Conservation (phyloP, 1,140 invertebrate genomes). For the Phenacoccus solenopsis region DNA sequence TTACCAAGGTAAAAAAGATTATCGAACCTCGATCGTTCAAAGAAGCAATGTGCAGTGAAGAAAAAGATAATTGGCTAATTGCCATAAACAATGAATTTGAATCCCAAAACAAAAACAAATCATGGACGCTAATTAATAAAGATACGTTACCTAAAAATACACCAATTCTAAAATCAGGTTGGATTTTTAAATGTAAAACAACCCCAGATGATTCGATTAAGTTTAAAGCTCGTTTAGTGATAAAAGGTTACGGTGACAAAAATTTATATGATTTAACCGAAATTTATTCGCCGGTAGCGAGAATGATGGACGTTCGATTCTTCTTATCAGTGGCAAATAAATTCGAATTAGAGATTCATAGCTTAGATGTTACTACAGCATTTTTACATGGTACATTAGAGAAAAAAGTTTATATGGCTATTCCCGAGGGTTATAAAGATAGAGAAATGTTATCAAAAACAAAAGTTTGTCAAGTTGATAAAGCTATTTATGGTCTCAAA, state of each 20-base stretch:
- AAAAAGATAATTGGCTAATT: neutral
- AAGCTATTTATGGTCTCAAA: no score
- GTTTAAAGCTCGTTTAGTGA: constrained; percentile 36
- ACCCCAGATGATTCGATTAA: neutral
- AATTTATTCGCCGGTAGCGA: constrained; percentile 31
- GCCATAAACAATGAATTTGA: neutral
- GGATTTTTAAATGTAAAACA: neutral
- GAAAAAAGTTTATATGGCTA: constrained; percentile 34
- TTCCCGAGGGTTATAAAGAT: no score
- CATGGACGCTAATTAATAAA: neutral
- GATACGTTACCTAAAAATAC: neutral
- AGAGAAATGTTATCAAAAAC: no score
- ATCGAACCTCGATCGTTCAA: neutral
- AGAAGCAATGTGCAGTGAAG: neutral
- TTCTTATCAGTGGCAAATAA: constrained; percentile 31
- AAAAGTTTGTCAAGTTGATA: no score
- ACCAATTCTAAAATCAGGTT: neutral
- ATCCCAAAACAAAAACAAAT: neutral
- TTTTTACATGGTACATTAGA: constrained; percentile 34
- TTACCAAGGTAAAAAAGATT: no score
- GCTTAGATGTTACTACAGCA: constrained; percentile 33
- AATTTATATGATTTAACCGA: constrained; percentile 31
- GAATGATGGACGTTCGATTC: constrained; percentile 30
- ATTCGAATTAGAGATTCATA: constrained; percentile 28
- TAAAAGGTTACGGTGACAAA: constrained; percentile 34